phyloP scores from a whole-genome alignment of 2,113 vertebrate species.

The Seriola quinqueradiata region DNA sequence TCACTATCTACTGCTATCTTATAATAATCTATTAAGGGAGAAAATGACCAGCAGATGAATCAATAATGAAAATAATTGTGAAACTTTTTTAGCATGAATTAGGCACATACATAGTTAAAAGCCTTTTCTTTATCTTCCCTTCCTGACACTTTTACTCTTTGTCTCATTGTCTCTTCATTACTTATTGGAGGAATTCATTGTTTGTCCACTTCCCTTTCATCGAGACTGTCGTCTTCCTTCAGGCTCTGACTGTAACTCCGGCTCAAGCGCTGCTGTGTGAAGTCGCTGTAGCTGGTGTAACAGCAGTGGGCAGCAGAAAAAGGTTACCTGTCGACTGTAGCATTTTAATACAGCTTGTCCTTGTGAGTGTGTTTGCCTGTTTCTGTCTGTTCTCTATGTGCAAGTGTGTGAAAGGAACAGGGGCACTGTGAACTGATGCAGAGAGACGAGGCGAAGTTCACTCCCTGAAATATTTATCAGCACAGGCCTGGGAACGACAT shows the following conservation, averaged over 20 bases:
- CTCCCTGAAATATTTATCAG: constrained; percentile 77
- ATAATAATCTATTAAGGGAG: too few species aligned
- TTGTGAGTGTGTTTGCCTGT: constrained; percentile 43
- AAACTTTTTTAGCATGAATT: neutral
- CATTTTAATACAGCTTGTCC: constrained; percentile 60
- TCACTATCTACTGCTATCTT: neutral
- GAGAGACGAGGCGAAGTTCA: constrained; percentile 72
- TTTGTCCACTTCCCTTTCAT: constrained; percentile 19
- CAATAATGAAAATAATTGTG: neutral
- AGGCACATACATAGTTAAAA: neutral
- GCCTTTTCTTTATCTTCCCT: neutral
- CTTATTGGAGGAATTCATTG: constrained; percentile 29
- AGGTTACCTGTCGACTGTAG: constrained; percentile 77
- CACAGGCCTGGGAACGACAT: constrained; percentile 49
- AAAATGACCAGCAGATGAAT: neutral
- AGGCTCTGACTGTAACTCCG: constrained; percentile 36
- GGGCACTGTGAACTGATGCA: constrained; percentile 70
- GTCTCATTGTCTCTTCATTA: constrained; percentile 24
- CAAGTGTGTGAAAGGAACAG: constrained; percentile 37
- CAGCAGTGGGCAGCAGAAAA: constrained; percentile 54
- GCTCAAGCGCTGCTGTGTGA: constrained; percentile 13
- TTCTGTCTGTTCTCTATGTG: constrained; percentile 45
- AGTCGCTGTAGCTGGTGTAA: constrained; percentile 34
- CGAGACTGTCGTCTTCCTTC: constrained; percentile 23
- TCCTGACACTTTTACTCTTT: neutral